Base-by-base conservation (phyloP, 1,140 invertebrate genomes). In the Stegodyphus mimosarum region DNA sequence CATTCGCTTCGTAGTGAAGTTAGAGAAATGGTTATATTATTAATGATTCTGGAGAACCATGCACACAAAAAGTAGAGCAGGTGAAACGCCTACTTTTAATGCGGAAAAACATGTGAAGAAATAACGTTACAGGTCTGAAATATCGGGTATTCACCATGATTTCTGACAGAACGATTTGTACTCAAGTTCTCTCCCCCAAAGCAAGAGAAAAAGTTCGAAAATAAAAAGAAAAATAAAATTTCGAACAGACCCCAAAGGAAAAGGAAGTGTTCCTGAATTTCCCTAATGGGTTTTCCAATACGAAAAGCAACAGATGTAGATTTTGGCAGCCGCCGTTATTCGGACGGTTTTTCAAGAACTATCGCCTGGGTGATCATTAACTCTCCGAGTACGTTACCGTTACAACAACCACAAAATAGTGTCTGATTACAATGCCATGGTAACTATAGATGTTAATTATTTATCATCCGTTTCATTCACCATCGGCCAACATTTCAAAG, bases 251-350 rank as follows among this genome's bases (percentile, higher is more conserved):
- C 15, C 15, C 9, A 15, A 60, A 11, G 55, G 55, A 15, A 15
- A 15, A 60, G 15, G 55, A 15, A 60, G 55, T 9, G 15, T 15
- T 60, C 9, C 9, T 15, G 55, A 60, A 60, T 60, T 60, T 60
- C 55, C 55, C 55, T 60, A 60, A 60, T 60, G 55, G 55, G 55
- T 60, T 60, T 60, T 60, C 55, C 55, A 60, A 60, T 60, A 60
- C 55, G 55, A 60, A 60, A 60, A 11, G 55, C 55, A 60, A 60
- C 55, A 60, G 55, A 60, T 60, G 55, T 60, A 60, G 9, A 15
- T 2, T 4, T 9, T 5, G 15, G 55, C 33, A 33, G 33, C 33
- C 9, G 55, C 55, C 15, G 15, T 60, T 60, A 11, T 60, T 15
- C 55, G 9, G 55, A 60, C 15, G 55, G 55, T 60, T 60, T 15